Percentiles rank a stretch among this genome's conserved stretches.
These are phyloP conservation scores for Ranitomeya variabilis DNA, from an alignment of 2,113 vertebrate genomes.

Conservation along the genomic window DNA sequence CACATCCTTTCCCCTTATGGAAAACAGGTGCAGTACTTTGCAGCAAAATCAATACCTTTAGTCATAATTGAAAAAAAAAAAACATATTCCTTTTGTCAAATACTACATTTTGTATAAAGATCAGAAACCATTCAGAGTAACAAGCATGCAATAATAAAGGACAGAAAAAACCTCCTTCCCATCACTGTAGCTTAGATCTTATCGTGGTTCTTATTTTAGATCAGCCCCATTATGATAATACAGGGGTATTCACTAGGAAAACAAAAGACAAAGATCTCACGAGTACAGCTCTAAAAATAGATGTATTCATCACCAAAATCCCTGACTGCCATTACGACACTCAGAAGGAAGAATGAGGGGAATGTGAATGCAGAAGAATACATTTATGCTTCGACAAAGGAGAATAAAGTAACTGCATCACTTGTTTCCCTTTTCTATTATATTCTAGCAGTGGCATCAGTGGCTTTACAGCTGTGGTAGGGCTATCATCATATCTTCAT, in stretches of 20 bases:
- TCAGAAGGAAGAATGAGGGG: background rate
- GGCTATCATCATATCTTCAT: too few relatives aligned
- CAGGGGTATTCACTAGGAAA: background rate
- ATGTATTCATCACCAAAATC: background rate
- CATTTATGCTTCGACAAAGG: background rate
- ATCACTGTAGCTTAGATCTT: background rate
- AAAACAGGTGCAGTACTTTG: too few relatives aligned
- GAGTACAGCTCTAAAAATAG: slow-evolving; percentile 16
- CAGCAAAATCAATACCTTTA: too few relatives aligned
- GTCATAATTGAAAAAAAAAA: too few relatives aligned
- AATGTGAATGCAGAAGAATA: background rate
- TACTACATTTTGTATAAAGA: background rate
- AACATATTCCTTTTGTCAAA: too few relatives aligned
- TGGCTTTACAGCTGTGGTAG: too few relatives aligned
- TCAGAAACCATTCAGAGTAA: background rate
- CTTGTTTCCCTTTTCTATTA: background rate
- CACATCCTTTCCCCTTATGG: too few relatives aligned
- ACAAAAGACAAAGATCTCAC: background rate
- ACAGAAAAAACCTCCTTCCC: background rate
- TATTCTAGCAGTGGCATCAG: background rate
- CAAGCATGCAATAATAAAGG: background rate
- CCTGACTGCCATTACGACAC: background rate
- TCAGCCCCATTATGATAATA: background rate
- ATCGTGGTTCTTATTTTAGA: background rate
- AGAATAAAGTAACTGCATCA: background rate